phyloP scores from a whole-genome alignment of 30 jellyfish, hydroid and myxozoan species.

The Hydractinia symbiolongicarpus region DNA sequence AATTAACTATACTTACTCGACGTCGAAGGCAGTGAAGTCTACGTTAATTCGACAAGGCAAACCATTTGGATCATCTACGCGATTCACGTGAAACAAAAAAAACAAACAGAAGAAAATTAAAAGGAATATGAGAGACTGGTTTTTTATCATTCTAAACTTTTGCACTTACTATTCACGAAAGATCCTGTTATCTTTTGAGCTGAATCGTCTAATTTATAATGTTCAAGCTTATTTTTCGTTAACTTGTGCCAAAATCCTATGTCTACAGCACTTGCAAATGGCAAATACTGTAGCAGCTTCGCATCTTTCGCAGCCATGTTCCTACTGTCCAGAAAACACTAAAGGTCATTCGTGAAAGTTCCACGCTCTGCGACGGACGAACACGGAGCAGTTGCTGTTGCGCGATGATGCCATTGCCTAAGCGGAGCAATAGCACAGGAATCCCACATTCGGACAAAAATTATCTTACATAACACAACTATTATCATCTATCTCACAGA shows the following conservation, averaged over 20 bases:
- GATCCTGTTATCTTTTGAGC: conserved; percentile 44
- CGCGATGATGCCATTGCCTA: too few relatives aligned
- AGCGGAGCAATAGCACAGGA: too few relatives aligned
- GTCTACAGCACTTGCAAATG: conserved; percentile 84
- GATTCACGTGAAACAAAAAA: background rate
- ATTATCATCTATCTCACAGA: too few relatives aligned
- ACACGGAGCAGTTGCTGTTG: too few relatives aligned
- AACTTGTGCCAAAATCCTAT: conserved; percentile 85
- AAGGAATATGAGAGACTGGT: background rate
- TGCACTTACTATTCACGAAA: conserved; percentile 57
- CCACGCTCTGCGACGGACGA: too few relatives aligned
- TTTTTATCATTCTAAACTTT: background rate
- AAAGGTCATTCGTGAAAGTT: too few relatives aligned
- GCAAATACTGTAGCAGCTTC: conserved; percentile 56
- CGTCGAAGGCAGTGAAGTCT: conserved; percentile 65
- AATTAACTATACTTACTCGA: background rate
- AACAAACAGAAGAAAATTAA: background rate
- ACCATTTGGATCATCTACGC: conserved; percentile 57
- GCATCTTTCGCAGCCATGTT: background rate
- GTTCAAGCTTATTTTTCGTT: conserved; percentile 68
- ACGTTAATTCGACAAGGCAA: conserved; percentile 69
- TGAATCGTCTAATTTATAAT: conserved; percentile 71
- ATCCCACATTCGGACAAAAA: too few relatives aligned
- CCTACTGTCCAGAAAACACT: too few relatives aligned
- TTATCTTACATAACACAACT: too few relatives aligned